phyloP scores from a whole-genome alignment of 2,113 vertebrate species.

The Calidris pugnax region DNA sequence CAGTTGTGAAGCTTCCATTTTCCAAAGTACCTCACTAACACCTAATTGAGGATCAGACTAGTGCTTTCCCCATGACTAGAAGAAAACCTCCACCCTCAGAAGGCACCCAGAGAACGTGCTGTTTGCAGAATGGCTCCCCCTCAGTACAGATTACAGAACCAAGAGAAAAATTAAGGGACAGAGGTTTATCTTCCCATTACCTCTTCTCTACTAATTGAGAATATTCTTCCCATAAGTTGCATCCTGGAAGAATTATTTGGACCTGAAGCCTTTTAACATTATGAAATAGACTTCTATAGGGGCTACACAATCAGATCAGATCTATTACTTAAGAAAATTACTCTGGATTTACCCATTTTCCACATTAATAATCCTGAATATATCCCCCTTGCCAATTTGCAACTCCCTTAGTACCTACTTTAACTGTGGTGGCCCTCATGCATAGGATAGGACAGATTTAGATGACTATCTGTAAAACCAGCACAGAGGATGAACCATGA shows the following conservation, averaged over 20 bases:
- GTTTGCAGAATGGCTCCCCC: neutral
- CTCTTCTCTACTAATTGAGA: neutral
- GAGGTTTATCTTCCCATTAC: neutral
- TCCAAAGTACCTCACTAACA: neutral
- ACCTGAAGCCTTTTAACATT: neutral
- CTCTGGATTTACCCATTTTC: neutral
- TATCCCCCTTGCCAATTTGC: neutral
- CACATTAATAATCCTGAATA: neutral
- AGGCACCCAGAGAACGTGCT: accelerated
- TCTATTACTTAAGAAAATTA: neutral
- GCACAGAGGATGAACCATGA: neutral
- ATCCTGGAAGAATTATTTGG: neutral
- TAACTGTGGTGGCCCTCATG: neutral
- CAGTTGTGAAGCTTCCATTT: neutral
- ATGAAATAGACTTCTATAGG: neutral
- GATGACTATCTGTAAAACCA: neutral
- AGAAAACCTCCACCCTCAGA: neutral
- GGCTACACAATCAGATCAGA: neutral
- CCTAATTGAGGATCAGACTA: neutral
- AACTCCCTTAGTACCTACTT: neutral
- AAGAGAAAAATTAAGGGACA: neutral
- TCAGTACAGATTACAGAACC: neutral
- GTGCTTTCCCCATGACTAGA: neutral
- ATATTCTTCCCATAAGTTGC: neutral
- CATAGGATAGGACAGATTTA: neutral